Evolutionary conservation across 2,888 invertebrate species (phyloP).

Genomic region (Ichneumoninae sp.): DNA sequence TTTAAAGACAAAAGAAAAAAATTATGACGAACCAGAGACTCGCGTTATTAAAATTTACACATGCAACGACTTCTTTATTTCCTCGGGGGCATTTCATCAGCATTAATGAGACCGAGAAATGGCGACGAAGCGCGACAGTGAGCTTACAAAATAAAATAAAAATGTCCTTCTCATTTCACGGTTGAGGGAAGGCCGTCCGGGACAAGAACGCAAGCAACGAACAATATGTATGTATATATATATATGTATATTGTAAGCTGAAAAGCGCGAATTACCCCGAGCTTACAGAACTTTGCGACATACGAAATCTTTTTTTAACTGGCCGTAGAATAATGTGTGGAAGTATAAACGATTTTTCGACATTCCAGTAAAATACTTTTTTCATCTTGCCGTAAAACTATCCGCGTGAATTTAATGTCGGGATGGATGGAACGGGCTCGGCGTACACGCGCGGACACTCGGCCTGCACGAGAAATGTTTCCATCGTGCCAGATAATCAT

Average conservation of each 20-base stretch:
- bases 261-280: neutral
- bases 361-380: neutral
- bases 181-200: neutral
- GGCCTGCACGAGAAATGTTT: neutral
- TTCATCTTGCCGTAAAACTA: neutral
- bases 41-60: neutral
- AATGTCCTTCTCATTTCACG: constrained; percentile 4
- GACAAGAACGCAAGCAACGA: neutral
- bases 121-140: neutral
- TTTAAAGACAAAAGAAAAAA: neutral
- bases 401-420: neutral
- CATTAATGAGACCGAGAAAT: constrained; percentile 19
- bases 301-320: neutral
- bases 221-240: neutral
- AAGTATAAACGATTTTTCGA: neutral
- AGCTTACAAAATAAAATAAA: neutral
- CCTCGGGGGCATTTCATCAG: constrained; percentile 4
- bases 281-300: neutral
- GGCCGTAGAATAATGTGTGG: neutral
- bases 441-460: neutral
- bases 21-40: neutral
- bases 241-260: neutral
- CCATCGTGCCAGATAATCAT: constrained; percentile 21
- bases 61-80: neutral
- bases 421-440: neutral